Percentiles rank a stretch among this genome's conserved stretches.
phyloP scores from a whole-genome alignment of 2,888 invertebrate genomes.

The Dascillus cervinus region DNA sequence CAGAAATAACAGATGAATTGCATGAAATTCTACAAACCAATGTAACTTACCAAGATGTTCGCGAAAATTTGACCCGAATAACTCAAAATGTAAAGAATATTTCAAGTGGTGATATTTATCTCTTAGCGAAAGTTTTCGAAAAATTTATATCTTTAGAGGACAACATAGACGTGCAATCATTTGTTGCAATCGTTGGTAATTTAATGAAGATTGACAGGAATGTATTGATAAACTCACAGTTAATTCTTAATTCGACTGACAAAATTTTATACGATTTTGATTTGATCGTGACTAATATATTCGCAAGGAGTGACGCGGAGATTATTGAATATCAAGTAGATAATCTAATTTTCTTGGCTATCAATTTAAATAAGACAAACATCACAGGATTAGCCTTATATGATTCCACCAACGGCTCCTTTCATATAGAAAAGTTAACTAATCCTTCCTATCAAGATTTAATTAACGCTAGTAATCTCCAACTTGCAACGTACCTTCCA shows the following conservation, averaged over 20 bases:
- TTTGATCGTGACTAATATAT: slow-evolving; percentile 1
- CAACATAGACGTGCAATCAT: background rate
- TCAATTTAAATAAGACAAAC: no score
- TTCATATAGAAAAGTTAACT: no score
- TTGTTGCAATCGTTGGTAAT: slow-evolving; percentile 3
- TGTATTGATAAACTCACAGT: slow-evolving; percentile 3
- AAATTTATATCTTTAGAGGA: background rate
- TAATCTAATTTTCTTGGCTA: no score
- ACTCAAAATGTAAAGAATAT: background rate
- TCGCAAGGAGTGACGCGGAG: no score
- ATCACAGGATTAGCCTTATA: no score
- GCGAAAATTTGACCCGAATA: background rate
- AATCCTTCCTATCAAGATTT: no score
- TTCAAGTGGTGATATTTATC: background rate
- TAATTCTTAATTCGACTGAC: slow-evolving; percentile 5
- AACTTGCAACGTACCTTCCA: no score
- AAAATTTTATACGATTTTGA: slow-evolving; percentile 5
- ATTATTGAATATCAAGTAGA: no score
- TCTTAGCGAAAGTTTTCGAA: background rate
- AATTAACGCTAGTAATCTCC: no score
- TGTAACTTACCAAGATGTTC: background rate
- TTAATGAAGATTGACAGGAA: slow-evolving; percentile 3
- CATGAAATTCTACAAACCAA: background rate
- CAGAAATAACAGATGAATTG: background rate
- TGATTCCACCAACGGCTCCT: no score